A percentile compares a stretch with the other conserved stretches of the same genome.
Conservation (phyloP, 2,797 vertebrate genomes). For the Mormyrus proboscirostris region DNA sequence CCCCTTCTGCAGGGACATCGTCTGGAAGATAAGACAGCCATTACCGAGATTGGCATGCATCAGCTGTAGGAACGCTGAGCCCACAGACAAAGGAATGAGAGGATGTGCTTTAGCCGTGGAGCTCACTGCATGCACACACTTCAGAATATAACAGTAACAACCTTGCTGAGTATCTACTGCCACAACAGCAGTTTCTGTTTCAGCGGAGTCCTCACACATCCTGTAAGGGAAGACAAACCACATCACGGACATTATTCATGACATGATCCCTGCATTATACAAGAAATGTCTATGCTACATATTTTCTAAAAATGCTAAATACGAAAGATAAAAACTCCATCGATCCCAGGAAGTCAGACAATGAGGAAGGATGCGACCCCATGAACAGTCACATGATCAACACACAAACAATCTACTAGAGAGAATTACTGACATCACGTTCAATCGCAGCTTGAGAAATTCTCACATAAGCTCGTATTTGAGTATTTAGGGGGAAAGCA, state of each 20-base stretch:
- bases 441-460: not conserved
- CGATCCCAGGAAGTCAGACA: not conserved
- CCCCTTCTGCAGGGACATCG: not conserved
- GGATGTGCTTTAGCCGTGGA: not conserved
- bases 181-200: conserved; percentile 70
- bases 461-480: not conserved
- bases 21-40: conserved; percentile 8
- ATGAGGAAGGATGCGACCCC: not conserved
- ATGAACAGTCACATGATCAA: not conserved
- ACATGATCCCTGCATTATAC: not conserved
- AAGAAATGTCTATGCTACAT: not conserved
- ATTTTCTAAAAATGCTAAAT: conserved; percentile 5
- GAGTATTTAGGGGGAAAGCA: not conserved
- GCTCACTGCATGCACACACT: not conserved
- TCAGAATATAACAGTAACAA: conserved; percentile 19
- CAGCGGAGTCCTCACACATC: conserved; percentile 67
- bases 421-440: not conserved
- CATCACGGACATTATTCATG: not conserved
- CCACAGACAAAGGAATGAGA: not conserved
- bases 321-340: not conserved
- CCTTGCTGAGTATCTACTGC: conserved; percentile 75
- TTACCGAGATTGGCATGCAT: not conserved
- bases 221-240: conserved; percentile 60
- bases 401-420: not conserved
- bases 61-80: not conserved